phyloP scores from a whole-genome alignment of 2,888 invertebrate genomes.

The Hirtodrosophila cameraria region DNA sequence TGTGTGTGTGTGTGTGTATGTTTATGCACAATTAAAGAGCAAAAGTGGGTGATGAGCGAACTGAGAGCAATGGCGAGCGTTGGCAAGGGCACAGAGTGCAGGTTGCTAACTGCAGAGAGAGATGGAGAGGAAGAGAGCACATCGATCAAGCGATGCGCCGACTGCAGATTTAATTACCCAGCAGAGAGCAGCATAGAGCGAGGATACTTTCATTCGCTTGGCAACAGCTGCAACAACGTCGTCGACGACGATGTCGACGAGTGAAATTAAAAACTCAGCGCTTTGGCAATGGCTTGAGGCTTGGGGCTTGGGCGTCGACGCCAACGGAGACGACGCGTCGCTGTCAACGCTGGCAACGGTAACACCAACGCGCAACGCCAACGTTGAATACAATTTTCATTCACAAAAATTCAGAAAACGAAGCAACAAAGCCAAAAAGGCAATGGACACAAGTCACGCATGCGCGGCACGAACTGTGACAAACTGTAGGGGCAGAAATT shows the following conservation, averaged over 20 bases:
- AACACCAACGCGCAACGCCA: constrained; percentile 46
- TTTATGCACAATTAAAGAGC: constrained; percentile 31
- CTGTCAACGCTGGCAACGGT: constrained; percentile 38
- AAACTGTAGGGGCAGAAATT: constrained; percentile 20
- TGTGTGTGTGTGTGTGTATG: constrained; percentile 9
- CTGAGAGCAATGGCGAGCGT: constrained; percentile 12
- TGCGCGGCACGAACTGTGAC: constrained; percentile 65
- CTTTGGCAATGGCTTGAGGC: constrained; percentile 21
- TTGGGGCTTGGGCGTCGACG: constrained; percentile 62
- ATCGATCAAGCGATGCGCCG: constrained; percentile 56
- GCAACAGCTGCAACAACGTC: constrained; percentile 58
- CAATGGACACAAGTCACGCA: constrained; percentile 81
- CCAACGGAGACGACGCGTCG: constrained; percentile 31
- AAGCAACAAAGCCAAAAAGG: constrained; percentile 68
- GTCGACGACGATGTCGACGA: constrained; percentile 42
- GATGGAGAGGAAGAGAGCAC: constrained; percentile 12
- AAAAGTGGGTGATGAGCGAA: constrained; percentile 2
- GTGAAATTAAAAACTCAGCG: constrained; percentile 54
- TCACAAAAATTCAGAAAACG: constrained; percentile 75
- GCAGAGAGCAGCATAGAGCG: constrained; percentile 11
- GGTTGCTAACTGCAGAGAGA: neutral
- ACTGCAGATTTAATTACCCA: constrained; percentile 74
- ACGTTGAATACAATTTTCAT: constrained; percentile 78
- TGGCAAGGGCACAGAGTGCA: constrained; percentile 5
- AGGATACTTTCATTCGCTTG: constrained; percentile 69